phyloP scores from a whole-genome alignment of 2,888 invertebrate species.

The Cynaeus angustus region DNA sequence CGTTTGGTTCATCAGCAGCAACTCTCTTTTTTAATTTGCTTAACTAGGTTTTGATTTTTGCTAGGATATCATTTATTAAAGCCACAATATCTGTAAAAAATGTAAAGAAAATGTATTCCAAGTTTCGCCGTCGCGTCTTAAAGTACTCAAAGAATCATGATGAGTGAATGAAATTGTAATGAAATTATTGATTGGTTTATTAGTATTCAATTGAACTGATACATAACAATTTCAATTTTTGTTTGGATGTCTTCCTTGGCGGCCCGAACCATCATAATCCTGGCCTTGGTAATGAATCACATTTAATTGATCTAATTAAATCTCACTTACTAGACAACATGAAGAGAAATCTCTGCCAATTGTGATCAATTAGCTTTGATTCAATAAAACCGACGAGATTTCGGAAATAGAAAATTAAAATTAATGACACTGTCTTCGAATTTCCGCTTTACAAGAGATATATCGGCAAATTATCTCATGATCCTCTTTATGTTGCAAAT shows the following conservation, averaged over 20 bases:
- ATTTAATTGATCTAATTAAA: constrained; percentile 49
- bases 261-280: background rate
- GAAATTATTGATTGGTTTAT: too few relatives aligned
- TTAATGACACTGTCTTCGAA: constrained; percentile 21
- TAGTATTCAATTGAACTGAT: too few relatives aligned
- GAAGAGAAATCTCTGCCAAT: constrained; percentile 39
- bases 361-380: constrained; percentile 42
- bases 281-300: constrained; percentile 40
- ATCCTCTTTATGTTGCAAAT: constrained; percentile 4
- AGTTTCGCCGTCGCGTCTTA: too few relatives aligned
- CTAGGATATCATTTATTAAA: too few relatives aligned
- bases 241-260: background rate
- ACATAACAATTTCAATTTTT: too few relatives aligned
- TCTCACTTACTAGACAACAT: constrained; percentile 33
- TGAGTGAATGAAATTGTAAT: too few relatives aligned
- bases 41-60: too few relatives aligned
- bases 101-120: too few relatives aligned
- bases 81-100: too few relatives aligned
- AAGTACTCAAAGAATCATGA: too few relatives aligned
- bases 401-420: constrained; percentile 37
- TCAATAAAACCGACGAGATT: constrained; percentile 25
- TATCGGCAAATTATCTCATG: background rate
- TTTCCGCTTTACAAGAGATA: background rate
- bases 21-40: too few relatives aligned
- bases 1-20: too few relatives aligned